Base-by-base conservation (phyloP, 2,888 invertebrate genomes). In the Temnothorax unifasciatus region DNA sequence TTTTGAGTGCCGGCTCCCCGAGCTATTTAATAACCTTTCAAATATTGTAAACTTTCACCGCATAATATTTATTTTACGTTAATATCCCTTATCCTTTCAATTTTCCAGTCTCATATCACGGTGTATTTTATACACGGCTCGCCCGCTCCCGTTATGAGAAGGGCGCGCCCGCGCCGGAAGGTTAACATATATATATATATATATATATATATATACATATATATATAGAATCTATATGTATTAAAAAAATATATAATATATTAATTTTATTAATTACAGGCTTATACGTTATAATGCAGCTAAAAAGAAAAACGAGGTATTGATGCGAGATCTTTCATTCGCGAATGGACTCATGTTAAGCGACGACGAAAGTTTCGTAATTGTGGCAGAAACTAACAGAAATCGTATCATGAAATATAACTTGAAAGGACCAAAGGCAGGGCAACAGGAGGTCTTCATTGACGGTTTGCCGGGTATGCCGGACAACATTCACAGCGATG, bases 321-420 rank as follows among this genome's bases (percentile, higher is more conserved):
- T 99, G 44, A 93, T 98, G 0, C 96, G 97, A 86, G 96, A 97
- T 68, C 92, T 99, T 0, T 97, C 96, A 94, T 99, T 99, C 95
- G 96, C 99, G 0, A 99, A 99, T 95, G 99, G 99, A 21, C 95
- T 99, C 38, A 96, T 96, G 74, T 92, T 99, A 0, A 97, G 98
- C 18, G 96, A 97, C 6, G 97, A 98, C 92, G 97, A 98, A 93
- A 97, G 97, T 85, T 98, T 97, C 92, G 93, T 99, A 3, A 95
- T 99, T 41, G 96, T 99, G 0, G 95, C 97, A 1, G 99, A 99
- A 95, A 96, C 97, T 0, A 93, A 94, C 4, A 95, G 95, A 5
- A 96, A 96, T 77, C 96, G 97, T 87, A 95, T 99, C n/a, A 92
- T 96, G 6, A 97, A 97, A 92, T 98, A 98, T 94, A 96, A 98